Conservation (phyloP, 2,888 invertebrate genomes). For the Plagodis pulveraria region DNA sequence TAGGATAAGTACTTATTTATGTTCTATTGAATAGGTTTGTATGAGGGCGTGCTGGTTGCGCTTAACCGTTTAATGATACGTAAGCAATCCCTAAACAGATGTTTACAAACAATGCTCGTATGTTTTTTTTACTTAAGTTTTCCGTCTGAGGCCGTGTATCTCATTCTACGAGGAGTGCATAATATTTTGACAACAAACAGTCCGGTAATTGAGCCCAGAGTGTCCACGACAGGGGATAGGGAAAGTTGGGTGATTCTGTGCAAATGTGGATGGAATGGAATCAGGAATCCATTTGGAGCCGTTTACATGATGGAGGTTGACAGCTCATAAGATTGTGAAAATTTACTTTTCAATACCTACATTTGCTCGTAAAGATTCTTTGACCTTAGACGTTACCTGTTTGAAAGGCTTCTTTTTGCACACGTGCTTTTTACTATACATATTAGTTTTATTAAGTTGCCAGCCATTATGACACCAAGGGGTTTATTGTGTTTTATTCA, state of each 20-base stretch:
- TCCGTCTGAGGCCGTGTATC: neutral
- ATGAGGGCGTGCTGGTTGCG: slow-evolving; percentile 48
- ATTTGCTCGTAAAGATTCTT: too few relatives aligned
- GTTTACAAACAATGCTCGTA: slow-evolving; percentile 51
- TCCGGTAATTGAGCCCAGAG: slow-evolving; percentile 60
- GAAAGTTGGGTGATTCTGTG: neutral
- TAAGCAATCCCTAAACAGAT: slow-evolving; percentile 46
- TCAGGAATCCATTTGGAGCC: neutral
- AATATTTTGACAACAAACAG: slow-evolving; percentile 75
- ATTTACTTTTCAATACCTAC: too few relatives aligned
- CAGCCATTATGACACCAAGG: too few relatives aligned
- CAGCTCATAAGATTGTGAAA: neutral
- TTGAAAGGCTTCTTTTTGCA: too few relatives aligned
- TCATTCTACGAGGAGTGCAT: slow-evolving; percentile 32
- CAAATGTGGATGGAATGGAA: neutral
- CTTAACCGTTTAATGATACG: slow-evolving; percentile 64
- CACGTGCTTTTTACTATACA: too few relatives aligned
- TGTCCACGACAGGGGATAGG: slow-evolving; percentile 39
- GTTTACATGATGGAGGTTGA: slow-evolving; percentile 5
- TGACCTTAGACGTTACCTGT: too few relatives aligned
- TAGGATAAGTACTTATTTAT: slow-evolving; percentile 68
- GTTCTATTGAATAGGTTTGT: slow-evolving; percentile 49
- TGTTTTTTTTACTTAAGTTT: neutral
- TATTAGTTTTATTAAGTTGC: too few relatives aligned
- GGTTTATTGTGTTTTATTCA: too few relatives aligned